Percentiles rank a stretch among this genome's conserved stretches.
Evolutionary conservation across 2,113 vertebrate species (phyloP).

Genomic region (Sapajus apella): DNA sequence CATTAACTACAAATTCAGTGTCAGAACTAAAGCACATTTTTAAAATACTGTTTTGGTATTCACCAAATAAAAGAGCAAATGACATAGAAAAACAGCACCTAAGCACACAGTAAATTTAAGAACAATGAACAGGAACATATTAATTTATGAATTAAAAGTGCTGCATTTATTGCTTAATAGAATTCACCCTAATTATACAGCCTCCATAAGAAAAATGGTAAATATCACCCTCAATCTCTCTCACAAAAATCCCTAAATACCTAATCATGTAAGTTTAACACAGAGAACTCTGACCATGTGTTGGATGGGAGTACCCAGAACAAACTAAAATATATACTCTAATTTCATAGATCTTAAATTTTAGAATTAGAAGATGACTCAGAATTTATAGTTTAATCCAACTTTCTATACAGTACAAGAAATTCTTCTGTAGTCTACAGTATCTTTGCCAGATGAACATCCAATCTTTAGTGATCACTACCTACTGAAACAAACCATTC

Average conservation of each 20-base stretch:
- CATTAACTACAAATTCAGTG: conserved; percentile 25
- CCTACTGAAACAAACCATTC: not conserved
- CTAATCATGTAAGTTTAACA: conserved; percentile 8
- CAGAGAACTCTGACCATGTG: not conserved
- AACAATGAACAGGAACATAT: conserved; percentile 13
- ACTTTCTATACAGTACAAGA: not conserved
- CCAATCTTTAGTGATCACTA: not conserved
- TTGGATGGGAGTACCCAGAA: not conserved
- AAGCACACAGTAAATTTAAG: not conserved
- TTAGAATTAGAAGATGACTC: conserved; percentile 25
- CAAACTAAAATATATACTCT: not conserved
- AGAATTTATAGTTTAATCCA: not conserved
- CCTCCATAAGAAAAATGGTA: not conserved
- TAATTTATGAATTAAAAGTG: conserved; percentile 29
- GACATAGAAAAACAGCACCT: not conserved
- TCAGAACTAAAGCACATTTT: not conserved
- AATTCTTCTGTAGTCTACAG: not conserved
- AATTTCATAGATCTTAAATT: conserved; percentile 19
- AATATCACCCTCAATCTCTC: not conserved
- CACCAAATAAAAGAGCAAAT: conserved; percentile 20
- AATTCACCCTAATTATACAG: not conserved
- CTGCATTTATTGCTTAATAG: not conserved
- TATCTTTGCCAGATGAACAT: not conserved
- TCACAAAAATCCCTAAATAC: not conserved
- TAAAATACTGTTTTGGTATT: conserved; percentile 7